Evolutionary conservation across 2,113 vertebrate genomes (phyloP).

Genomic region (Xiphophorus couchianus): DNA sequence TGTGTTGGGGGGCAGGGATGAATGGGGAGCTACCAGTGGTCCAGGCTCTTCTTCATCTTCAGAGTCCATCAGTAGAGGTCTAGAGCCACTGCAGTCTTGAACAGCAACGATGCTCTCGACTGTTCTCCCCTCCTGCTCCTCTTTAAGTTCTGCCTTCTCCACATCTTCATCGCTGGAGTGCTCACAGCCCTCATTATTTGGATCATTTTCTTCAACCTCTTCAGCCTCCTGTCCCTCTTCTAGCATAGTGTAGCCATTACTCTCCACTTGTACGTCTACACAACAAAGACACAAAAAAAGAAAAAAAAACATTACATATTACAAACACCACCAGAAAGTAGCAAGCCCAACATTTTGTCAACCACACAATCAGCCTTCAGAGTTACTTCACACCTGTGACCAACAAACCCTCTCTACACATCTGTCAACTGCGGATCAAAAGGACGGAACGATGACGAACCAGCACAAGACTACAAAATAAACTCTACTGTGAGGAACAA

Average conservation of each 20-base stretch:
- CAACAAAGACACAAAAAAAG: constrained; percentile 41
- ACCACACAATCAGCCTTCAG: constrained; percentile 17
- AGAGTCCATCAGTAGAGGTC: constrained; percentile 91
- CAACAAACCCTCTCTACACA: constrained; percentile 18
- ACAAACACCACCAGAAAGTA: constrained; percentile 8
- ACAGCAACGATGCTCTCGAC: constrained; percentile 80
- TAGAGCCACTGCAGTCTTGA: constrained; percentile 90
- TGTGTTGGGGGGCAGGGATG: constrained; percentile 2
- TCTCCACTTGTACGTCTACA: constrained; percentile 68
- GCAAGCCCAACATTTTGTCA: constrained; percentile 9
- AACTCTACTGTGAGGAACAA: constrained; percentile 44
- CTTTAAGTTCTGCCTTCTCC: constrained; percentile 72
- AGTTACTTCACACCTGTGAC: constrained; percentile 1
- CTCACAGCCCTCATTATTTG: constrained; percentile 77
- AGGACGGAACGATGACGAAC: constrained; percentile 39
- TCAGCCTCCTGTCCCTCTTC: constrained; percentile 54
- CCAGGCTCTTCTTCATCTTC: constrained; percentile 88
- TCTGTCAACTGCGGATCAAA: constrained; percentile 23
- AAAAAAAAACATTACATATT: not conserved
- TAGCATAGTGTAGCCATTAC: constrained; percentile 71
- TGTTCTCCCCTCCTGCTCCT: constrained; percentile 45
- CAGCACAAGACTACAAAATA: constrained; percentile 47
- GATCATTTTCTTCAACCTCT: constrained; percentile 19
- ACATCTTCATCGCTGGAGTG: constrained; percentile 94
- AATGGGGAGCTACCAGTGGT: constrained; percentile 11